phyloP scores from a whole-genome alignment of 2,888 invertebrate genomes.

The Agrochola litura region DNA sequence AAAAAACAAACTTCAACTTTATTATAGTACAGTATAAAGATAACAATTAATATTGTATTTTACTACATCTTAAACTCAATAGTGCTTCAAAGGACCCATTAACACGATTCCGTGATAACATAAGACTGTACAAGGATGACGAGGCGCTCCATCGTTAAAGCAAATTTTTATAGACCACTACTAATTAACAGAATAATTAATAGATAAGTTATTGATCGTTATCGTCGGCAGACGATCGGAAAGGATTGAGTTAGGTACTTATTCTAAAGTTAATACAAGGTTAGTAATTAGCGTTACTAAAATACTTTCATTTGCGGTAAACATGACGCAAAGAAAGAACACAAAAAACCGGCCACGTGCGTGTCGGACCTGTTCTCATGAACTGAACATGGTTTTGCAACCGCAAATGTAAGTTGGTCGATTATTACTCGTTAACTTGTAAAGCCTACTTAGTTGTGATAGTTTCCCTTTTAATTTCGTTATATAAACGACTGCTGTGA shows the following conservation, averaged over 20 bases:
- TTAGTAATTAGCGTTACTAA: neutral
- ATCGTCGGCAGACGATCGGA: neutral
- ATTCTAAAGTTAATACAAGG: neutral
- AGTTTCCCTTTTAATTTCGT: too few species aligned
- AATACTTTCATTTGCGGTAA: too few species aligned
- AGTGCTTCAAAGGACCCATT: neutral
- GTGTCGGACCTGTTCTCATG: too few species aligned
- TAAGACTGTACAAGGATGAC: conserved; percentile 26
- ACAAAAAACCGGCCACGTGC: too few species aligned
- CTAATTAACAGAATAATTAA: conserved; percentile 7
- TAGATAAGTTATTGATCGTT: neutral
- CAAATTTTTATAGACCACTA: neutral
- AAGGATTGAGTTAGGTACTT: neutral
- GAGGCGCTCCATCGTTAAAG: conserved; percentile 10
- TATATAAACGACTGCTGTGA: too few species aligned
- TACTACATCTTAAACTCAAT: conserved; percentile 1
- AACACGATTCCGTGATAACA: conserved; percentile 19
- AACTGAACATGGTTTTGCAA: too few species aligned
- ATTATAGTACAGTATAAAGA: too few species aligned
- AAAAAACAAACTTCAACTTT: too few species aligned
- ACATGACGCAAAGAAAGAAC: too few species aligned
- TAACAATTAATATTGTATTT: neutral
- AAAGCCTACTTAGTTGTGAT: too few species aligned
- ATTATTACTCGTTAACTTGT: too few species aligned
- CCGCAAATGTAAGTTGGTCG: too few species aligned